Base-by-base conservation (phyloP, 2,113 vertebrate genomes). In the Ictidomys tridecemlineatus region DNA sequence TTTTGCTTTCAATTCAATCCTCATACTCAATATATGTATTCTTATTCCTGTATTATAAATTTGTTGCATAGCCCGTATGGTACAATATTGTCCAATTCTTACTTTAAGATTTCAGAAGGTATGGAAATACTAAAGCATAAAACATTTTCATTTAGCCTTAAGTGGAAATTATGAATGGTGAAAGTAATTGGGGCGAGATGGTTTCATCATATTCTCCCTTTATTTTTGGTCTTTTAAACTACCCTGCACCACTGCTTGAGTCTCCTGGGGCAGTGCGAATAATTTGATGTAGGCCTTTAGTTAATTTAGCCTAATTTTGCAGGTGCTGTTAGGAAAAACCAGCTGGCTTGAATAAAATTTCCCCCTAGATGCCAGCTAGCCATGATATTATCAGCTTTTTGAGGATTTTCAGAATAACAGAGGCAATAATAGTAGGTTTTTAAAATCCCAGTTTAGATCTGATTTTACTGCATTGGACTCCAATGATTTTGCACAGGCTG, bases 391-490 rank as follows among this genome's bases (percentile, higher is more conserved):
- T 95, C 56, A 51, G 73, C 69, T 93, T 94, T 97, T 88, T 95
- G 67, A 95, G 48, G 61, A 53, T 93, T 96, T 94, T 83, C 85
- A 96, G 80, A 97, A 96, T 79, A 94, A 85, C 65, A 96, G 88
- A 97, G 95, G 94, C 95, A 70, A 93, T 96, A 96, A 97, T 97
- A 89, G 78, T 93, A 96, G 90, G 93, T 86, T 97, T 98, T 95
- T 56, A 17, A 95, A 92, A 96, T 90, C 79, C 42, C 39, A 65
- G 45, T 97, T 97, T 96, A 95, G 87, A 85, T 86, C 42, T 24
- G 12, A 96, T 95, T 94, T 96, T 92, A 72, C 65, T 92, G 70
- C 51, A 72, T 86, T 95, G 61, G 84, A 95, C 72, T 95, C 39
- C 67, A 94, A 2, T 92, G 93, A 96, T 87, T 95, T 94, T 89